Evolutionary conservation across 2,888 invertebrate species (phyloP), one percentile per base, ranked within the genome.

Genomic region (Gisinianus flammeolus): DNA sequence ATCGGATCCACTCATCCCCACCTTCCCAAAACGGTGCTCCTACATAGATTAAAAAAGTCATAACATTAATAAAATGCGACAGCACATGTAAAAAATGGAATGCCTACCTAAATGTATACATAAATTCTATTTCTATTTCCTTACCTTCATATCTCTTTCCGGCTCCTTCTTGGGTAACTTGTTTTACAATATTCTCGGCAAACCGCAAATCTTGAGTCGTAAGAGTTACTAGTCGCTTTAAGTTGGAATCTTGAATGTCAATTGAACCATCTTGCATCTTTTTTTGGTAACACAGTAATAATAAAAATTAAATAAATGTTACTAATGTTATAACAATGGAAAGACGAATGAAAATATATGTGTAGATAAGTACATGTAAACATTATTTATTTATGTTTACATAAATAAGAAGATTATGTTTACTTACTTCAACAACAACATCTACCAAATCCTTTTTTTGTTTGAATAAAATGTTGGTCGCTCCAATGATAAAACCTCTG

Each of bases 381-480:
- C n/a, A n/a, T n/a, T n/a, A n/a, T n/a, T 16, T 22, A 68, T 28
- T 28, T 68, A n/a, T 28, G 30, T 8, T 62, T 62, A 22, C n/a
- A 8, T 62, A 62, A 16, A n/a, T 62, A n/a, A n/a, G n/a, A n/a
- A n/a, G n/a, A n/a, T n/a, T n/a, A n/a, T n/a, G n/a, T n/a, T 35
- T 83, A n/a, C 86, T 87, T 85, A 92, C 91, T 88, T 97, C 97
- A 1, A 99, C 92, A 76, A 98, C 88, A 24, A 96, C 95, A 88
- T 99, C 98, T 81, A 95, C 93, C 71, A 97, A 88, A 85, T 97
- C 94, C 80, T 93, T 91, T 86, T 97, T 97, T 87, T 98, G 98
- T 87, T 96, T 95, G 87, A 98, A 99, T 54, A 99, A 89, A n/a
- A 97, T 93, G 89, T 99, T 99, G 22, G 98, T 98, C n/a, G 98